These are phyloP conservation scores for Ochotona princeps DNA, from an alignment of 2,113 vertebrate species.

Conservation along the genomic window DNA sequence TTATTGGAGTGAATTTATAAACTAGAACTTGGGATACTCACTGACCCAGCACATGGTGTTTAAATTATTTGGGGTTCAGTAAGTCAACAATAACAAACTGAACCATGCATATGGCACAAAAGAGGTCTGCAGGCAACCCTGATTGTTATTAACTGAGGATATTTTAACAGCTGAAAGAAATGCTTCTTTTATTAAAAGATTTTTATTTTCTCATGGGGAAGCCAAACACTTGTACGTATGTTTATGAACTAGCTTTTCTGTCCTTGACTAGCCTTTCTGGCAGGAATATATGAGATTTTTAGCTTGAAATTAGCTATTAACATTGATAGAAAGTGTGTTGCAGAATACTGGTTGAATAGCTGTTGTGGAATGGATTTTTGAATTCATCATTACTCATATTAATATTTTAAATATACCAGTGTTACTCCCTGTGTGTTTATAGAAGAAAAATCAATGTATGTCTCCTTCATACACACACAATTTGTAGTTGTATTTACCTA, in stretches of 20 bases:
- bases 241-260: not conserved
- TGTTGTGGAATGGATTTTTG: not conserved
- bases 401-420: slow-evolving; percentile 7
- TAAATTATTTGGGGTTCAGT: slow-evolving; percentile 19
- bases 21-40: not conserved
- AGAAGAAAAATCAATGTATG: slow-evolving; percentile 28
- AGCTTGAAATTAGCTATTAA: slow-evolving; percentile 22
- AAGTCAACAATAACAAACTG: not conserved
- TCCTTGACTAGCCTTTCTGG: slow-evolving; percentile 2
- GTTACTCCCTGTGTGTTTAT: not conserved
- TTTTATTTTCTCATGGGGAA: slow-evolving; percentile 28
- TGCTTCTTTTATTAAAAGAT: slow-evolving; percentile 24
- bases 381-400: slow-evolving; percentile 24
- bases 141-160: not conserved
- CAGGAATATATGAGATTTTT: slow-evolving; percentile 3
- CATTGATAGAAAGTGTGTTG: slow-evolving; percentile 12
- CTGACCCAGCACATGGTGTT: not conserved
- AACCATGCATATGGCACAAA: accelerated
- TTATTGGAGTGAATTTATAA: slow-evolving; percentile 37
- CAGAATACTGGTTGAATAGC: not conserved
- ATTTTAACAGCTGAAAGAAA: not conserved
- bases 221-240: not conserved
- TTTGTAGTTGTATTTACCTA: slow-evolving; percentile 40
- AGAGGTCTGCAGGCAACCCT: not conserved
- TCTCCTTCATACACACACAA: not conserved